phyloP scores from a whole-genome alignment of 37 sponge, comb jelly and placozoan species.

The Diacarnus erythraeanus region DNA sequence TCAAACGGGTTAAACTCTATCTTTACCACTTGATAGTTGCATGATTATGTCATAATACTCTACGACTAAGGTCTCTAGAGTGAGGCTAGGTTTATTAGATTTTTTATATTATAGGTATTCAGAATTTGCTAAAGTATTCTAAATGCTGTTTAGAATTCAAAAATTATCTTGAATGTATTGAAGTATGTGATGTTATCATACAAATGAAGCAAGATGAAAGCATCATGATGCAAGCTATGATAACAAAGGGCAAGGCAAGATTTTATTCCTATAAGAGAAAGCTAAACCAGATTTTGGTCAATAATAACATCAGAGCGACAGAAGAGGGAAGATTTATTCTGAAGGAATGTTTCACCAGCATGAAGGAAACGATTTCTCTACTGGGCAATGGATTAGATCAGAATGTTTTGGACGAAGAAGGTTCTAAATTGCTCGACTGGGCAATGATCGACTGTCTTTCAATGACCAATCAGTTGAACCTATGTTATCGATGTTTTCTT shows the following conservation, averaged over 20 bases:
- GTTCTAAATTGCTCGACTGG: conserved; percentile 18
- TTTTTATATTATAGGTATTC: background rate
- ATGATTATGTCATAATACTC: too few relatives aligned
- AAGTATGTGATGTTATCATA: background rate
- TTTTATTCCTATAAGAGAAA: background rate
- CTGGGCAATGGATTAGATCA: conserved; percentile 8
- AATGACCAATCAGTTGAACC: background rate
- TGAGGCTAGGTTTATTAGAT: too few relatives aligned
- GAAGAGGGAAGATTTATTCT: background rate
- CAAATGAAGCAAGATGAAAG: background rate
- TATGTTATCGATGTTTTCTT: conserved; percentile 17
- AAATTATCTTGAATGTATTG: conserved; percentile 3
- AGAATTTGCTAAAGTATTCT: background rate
- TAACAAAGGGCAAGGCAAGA: background rate
- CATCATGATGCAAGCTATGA: background rate
- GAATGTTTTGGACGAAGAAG: conserved; percentile 8
- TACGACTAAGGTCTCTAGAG: too few relatives aligned
- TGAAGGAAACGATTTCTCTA: background rate
- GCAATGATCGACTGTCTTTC: conserved; percentile 14
- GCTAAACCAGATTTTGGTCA: background rate
- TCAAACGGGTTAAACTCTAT: too few relatives aligned
- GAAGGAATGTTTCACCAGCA: background rate
- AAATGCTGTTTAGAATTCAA: background rate
- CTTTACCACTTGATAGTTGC: too few relatives aligned
- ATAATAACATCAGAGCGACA: background rate